Conservation (phyloP, 2,797 vertebrate species). For the Myripristis murdjan region DNA sequence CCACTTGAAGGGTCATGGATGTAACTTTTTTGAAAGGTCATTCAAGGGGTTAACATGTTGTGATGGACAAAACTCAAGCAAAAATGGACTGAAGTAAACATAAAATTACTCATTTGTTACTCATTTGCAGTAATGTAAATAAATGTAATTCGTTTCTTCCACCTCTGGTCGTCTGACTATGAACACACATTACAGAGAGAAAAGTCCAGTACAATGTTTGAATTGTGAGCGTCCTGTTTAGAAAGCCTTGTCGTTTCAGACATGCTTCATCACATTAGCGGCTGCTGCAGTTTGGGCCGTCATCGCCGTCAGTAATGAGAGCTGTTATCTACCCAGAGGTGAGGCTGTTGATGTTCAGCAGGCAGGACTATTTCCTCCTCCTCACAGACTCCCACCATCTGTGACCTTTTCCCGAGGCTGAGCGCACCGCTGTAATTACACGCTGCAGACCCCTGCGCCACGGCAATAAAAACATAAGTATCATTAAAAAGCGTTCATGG, state of each 20-base stretch:
- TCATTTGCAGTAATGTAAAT: no score
- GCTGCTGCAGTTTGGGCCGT: conserved; percentile 17
- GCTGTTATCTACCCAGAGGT: conserved; percentile 19
- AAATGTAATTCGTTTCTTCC: no score
- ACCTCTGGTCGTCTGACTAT: no score
- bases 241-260: neutral
- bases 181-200: no score
- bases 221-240: neutral
- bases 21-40: no score
- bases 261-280: neutral
- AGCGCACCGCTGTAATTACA: conserved; percentile 65
- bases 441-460: conserved; percentile 42
- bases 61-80: no score
- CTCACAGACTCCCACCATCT: conserved; percentile 33
- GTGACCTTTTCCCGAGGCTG: conserved; percentile 71
- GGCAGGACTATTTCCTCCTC: conserved; percentile 21
- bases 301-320: conserved; percentile 18
- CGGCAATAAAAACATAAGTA: conserved; percentile 56
- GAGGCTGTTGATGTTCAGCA: conserved; percentile 21
- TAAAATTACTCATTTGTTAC: no score
- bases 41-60: no score
- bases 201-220: no score
- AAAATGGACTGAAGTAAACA: no score
- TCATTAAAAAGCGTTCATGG: conserved; percentile 62
- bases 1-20: no score